phyloP scores from a whole-genome alignment of 2,797 vertebrate species.

The Pipistrellus nathusii region DNA sequence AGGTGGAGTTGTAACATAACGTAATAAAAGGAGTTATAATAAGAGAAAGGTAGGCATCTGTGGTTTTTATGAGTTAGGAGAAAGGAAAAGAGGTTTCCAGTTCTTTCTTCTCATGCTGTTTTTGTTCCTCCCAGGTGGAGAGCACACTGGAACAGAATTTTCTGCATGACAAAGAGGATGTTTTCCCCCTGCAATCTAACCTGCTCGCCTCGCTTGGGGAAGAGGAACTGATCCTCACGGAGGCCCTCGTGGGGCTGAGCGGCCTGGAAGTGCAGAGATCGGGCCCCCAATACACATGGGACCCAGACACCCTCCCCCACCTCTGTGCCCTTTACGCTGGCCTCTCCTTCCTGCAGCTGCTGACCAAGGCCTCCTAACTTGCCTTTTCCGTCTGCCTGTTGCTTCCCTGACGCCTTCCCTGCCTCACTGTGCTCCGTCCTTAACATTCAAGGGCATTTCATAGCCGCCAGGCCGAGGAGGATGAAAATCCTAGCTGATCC shows the following conservation, averaged over 20 bases:
- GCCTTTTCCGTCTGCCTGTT: not conserved
- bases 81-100: not conserved
- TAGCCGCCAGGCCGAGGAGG: not conserved
- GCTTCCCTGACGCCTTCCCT: not conserved
- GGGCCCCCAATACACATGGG: conserved; percentile 54
- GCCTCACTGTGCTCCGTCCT: not conserved
- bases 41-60: not conserved
- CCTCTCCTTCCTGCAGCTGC: conserved; percentile 71
- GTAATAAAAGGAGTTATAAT: not conserved
- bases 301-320: not conserved
- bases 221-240: conserved; percentile 75
- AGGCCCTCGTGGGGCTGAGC: conserved; percentile 76
- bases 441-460: not conserved
- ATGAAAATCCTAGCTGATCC: not conserved
- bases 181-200: not conserved
- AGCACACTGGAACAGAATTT: conserved; percentile 72
- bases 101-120: conserved; percentile 11
- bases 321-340: conserved; percentile 78
- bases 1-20: not conserved
- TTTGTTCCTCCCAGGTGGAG: conserved; percentile 78
- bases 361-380: conserved; percentile 71
- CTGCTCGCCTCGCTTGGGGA: conserved; percentile 66
- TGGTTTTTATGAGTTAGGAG: not conserved
- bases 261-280: conserved; percentile 80
- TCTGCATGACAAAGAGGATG: not conserved